Evolutionary conservation across 92 coral and sea anemone species (phyloP), one percentile per base, ranked within the genome.

Genomic region (Isaurus tuberculatus): DNA sequence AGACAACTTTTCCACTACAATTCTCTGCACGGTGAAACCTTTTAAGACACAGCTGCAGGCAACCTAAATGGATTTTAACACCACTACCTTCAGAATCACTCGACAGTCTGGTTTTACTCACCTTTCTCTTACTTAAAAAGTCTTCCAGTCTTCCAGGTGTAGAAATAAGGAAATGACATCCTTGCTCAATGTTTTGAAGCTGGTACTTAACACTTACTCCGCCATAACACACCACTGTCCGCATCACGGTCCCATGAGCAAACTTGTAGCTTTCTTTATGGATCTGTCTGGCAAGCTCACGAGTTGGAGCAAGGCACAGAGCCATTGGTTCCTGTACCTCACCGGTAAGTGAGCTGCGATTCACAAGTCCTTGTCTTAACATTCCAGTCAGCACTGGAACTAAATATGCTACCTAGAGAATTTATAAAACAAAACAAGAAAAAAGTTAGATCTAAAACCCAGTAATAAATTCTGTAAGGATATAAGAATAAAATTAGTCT

Each of bases 71-170:
- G 5, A 4, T 8, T 8, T 55, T n/a, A 22, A 19, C 5, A 55
- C 63, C 63, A 0, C 16, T 25, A 29, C 69, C 2, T n/a, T n/a
- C n/a, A n/a, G n/a, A 63, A 63, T 26, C 5, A 26, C 16, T 63
- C 32, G 16, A 7, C 34, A 7, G 33, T 8, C n/a, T 0, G 31
- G 31, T 5, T 10, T 26, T 8, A 29, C 69, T 25, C n/a, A 97
- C 99, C 94, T 84, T 86, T 25, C 87, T 88, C 66, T 95, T 84
- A 42, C 83, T 42, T 5, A 97, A 75, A 66, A 96, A 97, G 90
- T 94, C 99, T 83, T 88, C 85, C 53, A 96, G 87, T 79, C 99
- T 68, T 44, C 99, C 99, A 4, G 99, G 99, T 7, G 99, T 96
- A 15, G 95, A 96, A 32, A 95, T 91, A 79, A 96, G 90, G 70